A percentile compares a stretch with the other conserved stretches of the same genome.
Evolutionary conservation across 2,113 vertebrate species (phyloP).

Genomic region (Archilochus colubris): DNA sequence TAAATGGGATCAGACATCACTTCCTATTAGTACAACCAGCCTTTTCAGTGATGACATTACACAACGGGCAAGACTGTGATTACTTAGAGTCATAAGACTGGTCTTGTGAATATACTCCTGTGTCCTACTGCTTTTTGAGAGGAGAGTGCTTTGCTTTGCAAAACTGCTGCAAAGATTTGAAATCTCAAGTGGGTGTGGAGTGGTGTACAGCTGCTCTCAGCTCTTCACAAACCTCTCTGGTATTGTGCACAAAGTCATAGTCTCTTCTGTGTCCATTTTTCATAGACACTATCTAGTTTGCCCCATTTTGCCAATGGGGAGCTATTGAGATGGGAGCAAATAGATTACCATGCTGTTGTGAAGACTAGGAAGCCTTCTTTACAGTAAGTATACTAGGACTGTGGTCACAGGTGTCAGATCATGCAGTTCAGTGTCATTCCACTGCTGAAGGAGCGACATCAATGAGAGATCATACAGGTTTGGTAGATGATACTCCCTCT

Average conservation of each 20-base stretch:
- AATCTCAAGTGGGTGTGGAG: slow-evolving; percentile 12
- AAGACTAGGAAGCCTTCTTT: not conserved
- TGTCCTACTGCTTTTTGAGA: not conserved
- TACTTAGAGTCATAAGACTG: slow-evolving; percentile 73
- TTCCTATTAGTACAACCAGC: slow-evolving; percentile 75
- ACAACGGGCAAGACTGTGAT: slow-evolving; percentile 47
- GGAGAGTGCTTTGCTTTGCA: slow-evolving; percentile 50
- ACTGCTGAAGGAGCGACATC: not conserved
- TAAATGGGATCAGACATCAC: slow-evolving; percentile 75
- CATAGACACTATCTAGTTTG: not conserved
- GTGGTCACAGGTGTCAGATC: not conserved
- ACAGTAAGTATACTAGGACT: not conserved
- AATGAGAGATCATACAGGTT: not conserved
- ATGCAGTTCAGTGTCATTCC: not conserved
- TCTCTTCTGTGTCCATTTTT: not conserved
- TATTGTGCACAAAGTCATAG: not conserved
- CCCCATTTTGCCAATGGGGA: not conserved
- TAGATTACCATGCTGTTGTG: not conserved
- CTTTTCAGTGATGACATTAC: slow-evolving; percentile 65
- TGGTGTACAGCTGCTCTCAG: not conserved
- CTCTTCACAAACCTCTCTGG: not conserved
- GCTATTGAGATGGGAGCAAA: not conserved
- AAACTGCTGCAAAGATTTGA: slow-evolving; percentile 42
- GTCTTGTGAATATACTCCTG: slow-evolving; percentile 56
- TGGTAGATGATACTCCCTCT: not conserved